Evolutionary conservation across 2,797 vertebrate genomes (phyloP), one percentile per base, ranked within the genome.

Genomic region (Oryzias sinensis): DNA sequence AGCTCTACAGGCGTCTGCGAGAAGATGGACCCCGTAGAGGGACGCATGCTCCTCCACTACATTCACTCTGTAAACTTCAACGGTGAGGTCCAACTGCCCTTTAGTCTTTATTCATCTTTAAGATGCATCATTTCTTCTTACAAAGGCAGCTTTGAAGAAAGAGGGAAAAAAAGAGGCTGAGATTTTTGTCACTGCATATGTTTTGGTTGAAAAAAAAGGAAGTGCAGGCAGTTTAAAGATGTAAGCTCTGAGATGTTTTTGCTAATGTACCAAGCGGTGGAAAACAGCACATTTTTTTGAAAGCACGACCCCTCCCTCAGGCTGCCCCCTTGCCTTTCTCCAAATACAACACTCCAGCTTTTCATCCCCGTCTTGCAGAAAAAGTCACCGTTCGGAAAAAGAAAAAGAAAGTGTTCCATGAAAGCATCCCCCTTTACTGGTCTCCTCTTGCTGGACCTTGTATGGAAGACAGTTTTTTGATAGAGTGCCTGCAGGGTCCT

Each of bases 21-120:
- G 0, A 91, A 90, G 20, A 96, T 96, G 94, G 94, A 95, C 71
- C 93, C 94, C 0, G 90, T 93, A 0, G 92, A 95, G 0, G 94
- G 94, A 17, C 83, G 83, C 9, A 87, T 82, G 24, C 90, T 96
- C 55, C 90, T 96, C 15, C 91, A 90, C 22, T 94, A 96, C 66
- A 95, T 96, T 43, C 93, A 87, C 42, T 80, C 89, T 0, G 93
- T 95, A 50, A 93, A 81, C 78, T 96, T 97, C 76, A 96, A 96
- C 0, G 95, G 95, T 95, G 74, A 93, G 93, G 49, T 50, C 63
- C 59, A 2, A n/a, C 33, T 37, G 33, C 33, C 33, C 33, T 37
- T 37, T 37, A 37, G 33, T 37, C 33, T 37, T 37, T 11, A 37
- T 37, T 37, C 33, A 13, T 37, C 29, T 37, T 37, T 37, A 11